These are phyloP conservation scores for Bostrychus sinensis DNA, from an alignment of 2,113 vertebrate species.

Conservation along the genomic window DNA sequence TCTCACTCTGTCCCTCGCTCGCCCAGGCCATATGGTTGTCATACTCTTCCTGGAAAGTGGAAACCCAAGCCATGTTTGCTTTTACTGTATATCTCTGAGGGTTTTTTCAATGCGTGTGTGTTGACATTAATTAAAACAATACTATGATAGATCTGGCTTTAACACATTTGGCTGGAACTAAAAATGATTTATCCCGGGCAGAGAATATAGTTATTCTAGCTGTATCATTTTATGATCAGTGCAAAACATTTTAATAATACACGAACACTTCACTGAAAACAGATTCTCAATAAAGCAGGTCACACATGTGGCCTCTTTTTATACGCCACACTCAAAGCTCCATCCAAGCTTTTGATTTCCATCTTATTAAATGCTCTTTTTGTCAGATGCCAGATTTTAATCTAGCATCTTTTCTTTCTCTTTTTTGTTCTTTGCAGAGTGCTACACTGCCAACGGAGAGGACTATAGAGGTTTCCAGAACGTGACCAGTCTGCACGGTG, in stretches of 20 bases:
- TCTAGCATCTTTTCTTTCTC: conserved; percentile 2
- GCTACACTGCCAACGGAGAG: conserved; percentile 93
- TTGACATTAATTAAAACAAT: conserved; percentile 70
- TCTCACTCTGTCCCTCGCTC: conserved; percentile 29
- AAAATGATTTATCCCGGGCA: conserved; percentile 24
- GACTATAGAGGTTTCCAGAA: conserved; percentile 95
- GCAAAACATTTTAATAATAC: conserved; percentile 36
- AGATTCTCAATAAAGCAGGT: conserved; percentile 41
- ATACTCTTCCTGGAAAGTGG: conserved; percentile 66
- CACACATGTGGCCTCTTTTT: conserved; percentile 36
- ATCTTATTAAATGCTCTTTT: neutral
- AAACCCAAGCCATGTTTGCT: conserved; percentile 69
- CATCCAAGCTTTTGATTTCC: conserved; percentile 37
- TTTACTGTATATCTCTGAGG: conserved; percentile 42
- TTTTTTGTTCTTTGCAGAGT: conserved; percentile 81
- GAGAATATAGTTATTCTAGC: conserved; percentile 36
- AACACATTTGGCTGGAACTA: conserved; percentile 25
- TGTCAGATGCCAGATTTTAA: conserved; percentile 18
- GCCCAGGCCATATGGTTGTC: conserved; percentile 67
- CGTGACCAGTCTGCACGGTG: conserved; percentile 87
- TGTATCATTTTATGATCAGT: conserved; percentile 32
- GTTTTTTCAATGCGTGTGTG: conserved; percentile 16
- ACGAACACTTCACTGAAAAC: conserved; percentile 18
- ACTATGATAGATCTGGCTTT: conserved; percentile 44
- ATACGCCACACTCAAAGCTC: conserved; percentile 26